Conservation (phyloP, 1,140 invertebrate genomes). For the Bicyclus anynana region DNA sequence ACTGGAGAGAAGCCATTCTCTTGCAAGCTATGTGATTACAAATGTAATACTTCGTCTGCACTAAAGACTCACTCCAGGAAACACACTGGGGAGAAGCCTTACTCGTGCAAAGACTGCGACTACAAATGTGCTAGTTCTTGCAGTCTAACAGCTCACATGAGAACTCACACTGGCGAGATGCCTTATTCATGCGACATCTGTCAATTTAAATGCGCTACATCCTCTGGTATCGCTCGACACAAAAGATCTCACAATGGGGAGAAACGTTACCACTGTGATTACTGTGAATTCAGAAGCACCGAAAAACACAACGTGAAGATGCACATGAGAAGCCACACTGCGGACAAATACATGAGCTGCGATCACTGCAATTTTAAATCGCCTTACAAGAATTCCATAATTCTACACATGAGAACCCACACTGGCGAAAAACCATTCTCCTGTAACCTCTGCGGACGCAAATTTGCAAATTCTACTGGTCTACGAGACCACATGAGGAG, state of each 20-base stretch:
- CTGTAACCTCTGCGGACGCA: neutral
- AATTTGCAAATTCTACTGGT: neutral
- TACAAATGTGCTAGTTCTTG: neutral
- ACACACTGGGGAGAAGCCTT: neutral
- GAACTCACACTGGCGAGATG: neutral
- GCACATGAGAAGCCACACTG: too few relatives aligned
- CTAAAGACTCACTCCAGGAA: neutral
- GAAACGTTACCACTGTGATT: neutral
- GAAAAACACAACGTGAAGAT: too few relatives aligned
- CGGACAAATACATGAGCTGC: too few relatives aligned
- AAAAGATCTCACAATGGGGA: neutral
- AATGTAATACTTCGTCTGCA: neutral
- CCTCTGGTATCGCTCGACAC: neutral
- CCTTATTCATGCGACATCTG: neutral
- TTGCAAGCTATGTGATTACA: neutral
- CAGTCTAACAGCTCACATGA: neutral
- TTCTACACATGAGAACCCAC: neutral
- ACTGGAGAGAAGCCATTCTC: neutral
- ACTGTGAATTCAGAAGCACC: neutral
- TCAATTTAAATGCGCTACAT: too few relatives aligned
- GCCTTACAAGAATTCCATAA: too few relatives aligned
- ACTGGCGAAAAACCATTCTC: neutral
- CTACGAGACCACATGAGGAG: neutral
- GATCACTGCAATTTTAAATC: too few relatives aligned
- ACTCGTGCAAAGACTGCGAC: neutral